Conservation (phyloP, 2,113 vertebrate species). For the Pongo abelii region DNA sequence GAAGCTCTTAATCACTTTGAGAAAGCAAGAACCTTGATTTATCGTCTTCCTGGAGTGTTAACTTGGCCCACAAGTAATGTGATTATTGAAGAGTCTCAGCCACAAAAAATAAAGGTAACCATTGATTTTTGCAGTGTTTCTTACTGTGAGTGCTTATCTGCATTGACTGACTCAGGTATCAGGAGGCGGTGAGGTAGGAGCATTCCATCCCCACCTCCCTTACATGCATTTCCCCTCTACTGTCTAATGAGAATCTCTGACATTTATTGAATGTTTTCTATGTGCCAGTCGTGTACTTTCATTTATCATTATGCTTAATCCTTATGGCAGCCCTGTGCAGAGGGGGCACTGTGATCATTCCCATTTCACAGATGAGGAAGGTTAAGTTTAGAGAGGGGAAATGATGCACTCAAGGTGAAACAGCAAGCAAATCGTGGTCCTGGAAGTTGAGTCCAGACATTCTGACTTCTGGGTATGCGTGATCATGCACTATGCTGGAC, state of each 20-base stretch:
- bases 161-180: not conserved
- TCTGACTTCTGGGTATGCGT: not conserved
- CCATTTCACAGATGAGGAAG: not conserved
- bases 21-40: constrained; percentile 89
- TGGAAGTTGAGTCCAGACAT: not conserved
- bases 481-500: not conserved
- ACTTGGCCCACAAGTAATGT: constrained; percentile 93
- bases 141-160: not conserved
- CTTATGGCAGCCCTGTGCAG: not conserved
- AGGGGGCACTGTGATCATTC: not conserved
- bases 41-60: constrained; percentile 90
- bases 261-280: not conserved
- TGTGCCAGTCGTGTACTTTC: not conserved
- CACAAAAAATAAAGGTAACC: constrained; percentile 88
- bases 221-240: not conserved
- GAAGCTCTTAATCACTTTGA: constrained; percentile 89
- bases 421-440: not conserved
- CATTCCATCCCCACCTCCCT: not conserved
- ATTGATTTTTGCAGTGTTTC: not conserved
- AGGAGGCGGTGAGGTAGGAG: not conserved
- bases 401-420: not conserved
- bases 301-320: not conserved
- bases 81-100: constrained; percentile 90
- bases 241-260: not conserved
- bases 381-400: not conserved